Percentiles rank a stretch among this genome's conserved stretches.
Conservation (phyloP, 53 echinoderm and acorn worm species). For the Pentamera pediparva region DNA sequence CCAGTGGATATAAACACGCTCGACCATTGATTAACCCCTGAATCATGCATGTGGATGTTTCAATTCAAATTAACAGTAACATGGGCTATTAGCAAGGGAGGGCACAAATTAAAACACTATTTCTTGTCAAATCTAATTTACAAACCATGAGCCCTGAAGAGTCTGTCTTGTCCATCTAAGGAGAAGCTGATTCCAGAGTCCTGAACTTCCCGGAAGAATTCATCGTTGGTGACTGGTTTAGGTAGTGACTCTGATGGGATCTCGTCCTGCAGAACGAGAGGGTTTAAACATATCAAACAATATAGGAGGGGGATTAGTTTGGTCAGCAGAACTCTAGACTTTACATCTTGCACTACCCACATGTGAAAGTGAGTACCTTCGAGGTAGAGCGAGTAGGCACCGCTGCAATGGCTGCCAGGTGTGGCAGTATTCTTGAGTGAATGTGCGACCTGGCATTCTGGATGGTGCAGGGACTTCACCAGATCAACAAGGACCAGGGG, state of each 20-base stretch:
- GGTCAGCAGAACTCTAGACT: too few species aligned
- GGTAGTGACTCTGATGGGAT: slow-evolving; percentile 82
- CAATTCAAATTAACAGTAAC: too few species aligned
- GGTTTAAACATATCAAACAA: neutral
- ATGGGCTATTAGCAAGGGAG: neutral
- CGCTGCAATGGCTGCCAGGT: too few species aligned
- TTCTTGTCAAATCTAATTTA: slow-evolving; percentile 8
- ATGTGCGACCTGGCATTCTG: too few species aligned
- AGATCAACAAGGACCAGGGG: too few species aligned
- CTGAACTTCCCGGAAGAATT: slow-evolving; percentile 63
- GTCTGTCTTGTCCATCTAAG: slow-evolving; percentile 85
- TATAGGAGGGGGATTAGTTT: neutral
- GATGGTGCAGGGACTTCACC: too few species aligned
- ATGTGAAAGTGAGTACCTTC: neutral
- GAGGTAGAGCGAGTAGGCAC: neutral
- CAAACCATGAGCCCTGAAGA: slow-evolving; percentile 95
- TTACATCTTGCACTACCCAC: too few species aligned
- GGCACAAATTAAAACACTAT: neutral
- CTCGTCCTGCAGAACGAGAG: slow-evolving; percentile 40
- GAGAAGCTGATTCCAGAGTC: slow-evolving; percentile 69
- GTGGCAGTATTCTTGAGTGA: too few species aligned
- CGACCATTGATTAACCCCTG: too few species aligned
- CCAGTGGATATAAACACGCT: too few species aligned
- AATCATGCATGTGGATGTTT: too few species aligned
- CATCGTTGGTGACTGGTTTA: slow-evolving; percentile 67